Evolutionary conservation across 2,797 vertebrate species (phyloP).

Genomic region (Adrianichthys oophorus): DNA sequence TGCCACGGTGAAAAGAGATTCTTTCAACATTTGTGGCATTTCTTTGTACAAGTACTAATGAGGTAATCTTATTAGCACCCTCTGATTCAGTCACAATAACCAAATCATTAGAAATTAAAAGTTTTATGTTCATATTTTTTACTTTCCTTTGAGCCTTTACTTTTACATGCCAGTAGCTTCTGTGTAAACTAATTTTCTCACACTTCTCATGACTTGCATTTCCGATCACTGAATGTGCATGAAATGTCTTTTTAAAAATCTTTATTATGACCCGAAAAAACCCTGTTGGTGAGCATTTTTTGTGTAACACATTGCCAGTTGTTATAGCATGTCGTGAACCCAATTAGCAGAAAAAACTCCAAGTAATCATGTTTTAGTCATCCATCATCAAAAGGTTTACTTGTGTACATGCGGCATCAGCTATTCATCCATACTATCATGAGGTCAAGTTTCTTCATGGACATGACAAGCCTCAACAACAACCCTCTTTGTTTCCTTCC

Average conservation of each 20-base stretch:
- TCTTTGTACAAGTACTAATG: too few relatives aligned
- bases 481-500: constrained; percentile 47
- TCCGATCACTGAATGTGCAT: background rate
- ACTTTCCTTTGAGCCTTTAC: background rate
- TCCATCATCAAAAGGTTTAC: constrained; percentile 27
- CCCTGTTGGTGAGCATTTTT: background rate
- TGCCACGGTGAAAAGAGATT: too few relatives aligned
- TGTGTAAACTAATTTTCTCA: background rate
- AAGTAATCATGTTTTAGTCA: constrained; percentile 32
- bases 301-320: constrained; percentile 3
- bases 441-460: constrained; percentile 54
- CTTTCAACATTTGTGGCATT: too few relatives aligned
- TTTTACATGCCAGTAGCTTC: background rate
- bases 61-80: too few relatives aligned
- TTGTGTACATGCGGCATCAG: constrained; percentile 41
- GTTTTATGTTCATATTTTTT: too few relatives aligned
- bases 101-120: too few relatives aligned
- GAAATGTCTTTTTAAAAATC: background rate
- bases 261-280: background rate
- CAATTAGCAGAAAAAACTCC: constrained; percentile 21
- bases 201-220: background rate
- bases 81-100: too few relatives aligned
- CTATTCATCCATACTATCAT: constrained; percentile 40
- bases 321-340: constrained; percentile 15
- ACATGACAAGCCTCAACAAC: constrained; percentile 45